Conservation (phyloP, 2,888 invertebrate genomes). For the Spilarctia lutea region DNA sequence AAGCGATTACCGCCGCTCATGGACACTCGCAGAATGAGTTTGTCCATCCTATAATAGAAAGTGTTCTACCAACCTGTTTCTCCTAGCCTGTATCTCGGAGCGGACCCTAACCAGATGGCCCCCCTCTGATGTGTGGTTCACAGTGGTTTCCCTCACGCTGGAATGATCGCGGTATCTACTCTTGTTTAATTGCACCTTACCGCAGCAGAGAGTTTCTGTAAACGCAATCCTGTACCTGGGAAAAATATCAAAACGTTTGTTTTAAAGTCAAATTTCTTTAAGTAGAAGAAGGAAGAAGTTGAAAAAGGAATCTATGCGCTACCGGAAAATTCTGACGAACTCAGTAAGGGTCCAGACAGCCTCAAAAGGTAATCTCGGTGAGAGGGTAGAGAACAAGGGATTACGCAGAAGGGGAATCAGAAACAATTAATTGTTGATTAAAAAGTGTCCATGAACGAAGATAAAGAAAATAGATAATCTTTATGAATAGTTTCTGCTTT, state of each 20-base stretch:
- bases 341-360: not conserved
- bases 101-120: slow-evolving; percentile 78
- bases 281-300: no score
- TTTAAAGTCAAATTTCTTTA: no score
- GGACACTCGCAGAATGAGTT: no score
- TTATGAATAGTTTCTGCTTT: no score
- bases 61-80: slow-evolving; percentile 39
- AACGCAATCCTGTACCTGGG: slow-evolving; percentile 92
- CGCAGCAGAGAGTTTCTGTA: slow-evolving; percentile 90
- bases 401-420: no score
- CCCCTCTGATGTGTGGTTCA: slow-evolving; percentile 80
- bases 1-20: no score
- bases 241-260: not conserved
- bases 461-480: no score
- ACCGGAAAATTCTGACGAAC: not conserved
- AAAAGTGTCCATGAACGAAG: no score
- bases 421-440: no score
- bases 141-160: slow-evolving; percentile 87
- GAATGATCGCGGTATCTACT: slow-evolving; percentile 86
- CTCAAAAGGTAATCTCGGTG: not conserved
- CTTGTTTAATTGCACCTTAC: slow-evolving; percentile 76
- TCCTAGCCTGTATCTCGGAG: slow-evolving; percentile 62
- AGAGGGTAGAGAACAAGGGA: no score
- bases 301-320: not conserved
- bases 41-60: no score